Evolutionary conservation across 2,797 vertebrate genomes (phyloP).

Genomic region (Brachyrhaphis roseni): DNA sequence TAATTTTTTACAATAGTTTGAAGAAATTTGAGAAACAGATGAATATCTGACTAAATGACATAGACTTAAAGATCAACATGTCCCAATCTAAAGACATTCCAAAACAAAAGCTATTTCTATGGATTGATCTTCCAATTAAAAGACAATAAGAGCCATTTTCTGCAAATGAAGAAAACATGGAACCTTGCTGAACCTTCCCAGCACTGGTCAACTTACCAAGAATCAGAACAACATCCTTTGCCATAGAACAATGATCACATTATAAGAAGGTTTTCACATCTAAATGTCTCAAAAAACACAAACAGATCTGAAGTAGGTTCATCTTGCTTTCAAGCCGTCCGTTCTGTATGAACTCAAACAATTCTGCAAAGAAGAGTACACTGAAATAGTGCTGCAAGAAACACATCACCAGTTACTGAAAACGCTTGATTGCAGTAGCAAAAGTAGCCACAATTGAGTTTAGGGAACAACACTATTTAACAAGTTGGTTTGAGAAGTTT

Average conservation of each 20-base stretch:
- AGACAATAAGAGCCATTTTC: not conserved
- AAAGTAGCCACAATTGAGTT: not conserved
- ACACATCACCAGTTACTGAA: not conserved
- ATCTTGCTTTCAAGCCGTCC: not conserved
- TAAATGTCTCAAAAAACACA: not conserved
- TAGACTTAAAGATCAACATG: not conserved
- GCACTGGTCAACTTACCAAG: not conserved
- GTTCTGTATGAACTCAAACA: not conserved
- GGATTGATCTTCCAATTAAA: not conserved
- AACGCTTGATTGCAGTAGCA: not conserved
- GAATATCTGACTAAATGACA: not conserved
- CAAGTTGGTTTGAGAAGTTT: not conserved
- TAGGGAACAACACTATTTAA: not conserved
- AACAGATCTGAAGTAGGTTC: not conserved
- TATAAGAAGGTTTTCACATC: not conserved
- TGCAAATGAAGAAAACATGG: not conserved
- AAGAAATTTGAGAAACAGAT: not conserved
- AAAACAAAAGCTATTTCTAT: not conserved
- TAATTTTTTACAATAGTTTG: not conserved
- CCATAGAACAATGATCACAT: not conserved
- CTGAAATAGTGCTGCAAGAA: not conserved
- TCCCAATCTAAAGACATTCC: not conserved
- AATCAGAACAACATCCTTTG: not conserved
- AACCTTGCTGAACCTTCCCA: not conserved
- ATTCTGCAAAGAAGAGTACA: not conserved